These are phyloP conservation scores for Rotaria magnacalcarata DNA, from an alignment of 2,888 invertebrate genomes.

Conservation along the genomic window DNA sequence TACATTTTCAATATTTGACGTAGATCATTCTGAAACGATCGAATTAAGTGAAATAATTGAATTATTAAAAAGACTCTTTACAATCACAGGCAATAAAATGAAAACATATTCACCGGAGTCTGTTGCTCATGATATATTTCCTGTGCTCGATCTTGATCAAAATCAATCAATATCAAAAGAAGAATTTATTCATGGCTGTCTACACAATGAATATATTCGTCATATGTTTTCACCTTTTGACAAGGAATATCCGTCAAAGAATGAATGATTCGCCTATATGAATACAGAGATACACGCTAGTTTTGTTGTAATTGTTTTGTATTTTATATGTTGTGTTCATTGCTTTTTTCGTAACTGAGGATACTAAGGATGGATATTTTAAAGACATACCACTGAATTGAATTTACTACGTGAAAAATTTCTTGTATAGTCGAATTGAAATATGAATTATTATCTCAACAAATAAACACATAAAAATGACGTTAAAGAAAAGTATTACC, in stretches of 20 bases:
- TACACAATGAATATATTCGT: not conserved
- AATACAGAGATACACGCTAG: too few relatives aligned
- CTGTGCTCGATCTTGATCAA: not conserved
- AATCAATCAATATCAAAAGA: not conserved
- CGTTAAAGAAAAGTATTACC: too few relatives aligned
- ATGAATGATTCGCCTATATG: not conserved
- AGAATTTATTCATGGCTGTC: not conserved
- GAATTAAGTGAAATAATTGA: not conserved
- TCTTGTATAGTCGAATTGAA: too few relatives aligned
- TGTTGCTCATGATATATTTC: not conserved
- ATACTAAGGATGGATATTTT: too few relatives aligned
- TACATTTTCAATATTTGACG: not conserved
- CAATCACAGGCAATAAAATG: not conserved
- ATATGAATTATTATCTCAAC: too few relatives aligned
- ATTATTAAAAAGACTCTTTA: not conserved
- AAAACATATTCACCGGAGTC: not conserved
- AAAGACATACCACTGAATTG: too few relatives aligned
- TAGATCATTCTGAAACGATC: not conserved
- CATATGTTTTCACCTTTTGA: not conserved
- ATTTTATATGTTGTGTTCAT: too few relatives aligned
- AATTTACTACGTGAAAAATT: too few relatives aligned
- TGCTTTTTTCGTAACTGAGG: too few relatives aligned
- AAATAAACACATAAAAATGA: too few relatives aligned
- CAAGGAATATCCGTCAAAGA: not conserved
- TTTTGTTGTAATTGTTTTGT: too few relatives aligned